Percentiles rank a stretch among this genome's conserved stretches.
Evolutionary conservation across 2,797 vertebrate species (phyloP).

Genomic region (Chelon auratus): DNA sequence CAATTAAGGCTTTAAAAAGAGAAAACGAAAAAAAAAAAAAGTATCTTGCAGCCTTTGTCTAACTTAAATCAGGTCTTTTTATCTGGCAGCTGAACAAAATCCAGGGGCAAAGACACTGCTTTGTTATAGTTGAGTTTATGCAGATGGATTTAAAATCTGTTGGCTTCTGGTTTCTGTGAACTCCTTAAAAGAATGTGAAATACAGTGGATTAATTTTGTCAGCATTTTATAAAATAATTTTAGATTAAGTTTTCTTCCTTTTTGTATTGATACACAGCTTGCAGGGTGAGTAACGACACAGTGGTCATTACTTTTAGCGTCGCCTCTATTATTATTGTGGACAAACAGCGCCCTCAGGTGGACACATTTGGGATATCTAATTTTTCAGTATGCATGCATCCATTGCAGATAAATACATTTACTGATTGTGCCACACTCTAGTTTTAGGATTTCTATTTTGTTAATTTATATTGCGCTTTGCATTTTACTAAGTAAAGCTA

Average conservation of each 20-base stretch:
- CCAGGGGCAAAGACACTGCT: no score
- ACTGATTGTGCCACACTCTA: no score
- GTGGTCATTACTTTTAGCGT: neutral
- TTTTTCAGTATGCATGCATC: neutral
- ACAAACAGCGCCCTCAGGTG: constrained; percentile 34
- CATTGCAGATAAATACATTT: no score
- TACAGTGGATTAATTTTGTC: neutral
- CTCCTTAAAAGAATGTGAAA: neutral
- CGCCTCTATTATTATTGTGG: neutral
- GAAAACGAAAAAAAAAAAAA: neutral
- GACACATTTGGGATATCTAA: constrained; percentile 5
- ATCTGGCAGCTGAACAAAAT: constrained; percentile 4
- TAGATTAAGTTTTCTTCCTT: neutral
- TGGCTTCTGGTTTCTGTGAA: neutral
- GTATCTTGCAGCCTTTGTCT: constrained; percentile 9
- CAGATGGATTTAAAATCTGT: constrained; percentile 5
- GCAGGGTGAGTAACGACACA: neutral
- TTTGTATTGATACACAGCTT: neutral
- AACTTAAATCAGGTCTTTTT: neutral
- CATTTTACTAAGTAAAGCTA: neutral
- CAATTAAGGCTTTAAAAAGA: constrained; percentile 17
- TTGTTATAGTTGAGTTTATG: constrained; percentile 9
- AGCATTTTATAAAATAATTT: neutral
- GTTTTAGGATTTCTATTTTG: neutral
- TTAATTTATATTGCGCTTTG: neutral